A percentile compares a stretch with the other conserved stretches of the same genome.
Conservation (phyloP, 2,113 vertebrate genomes). For the Bucco capensis region DNA sequence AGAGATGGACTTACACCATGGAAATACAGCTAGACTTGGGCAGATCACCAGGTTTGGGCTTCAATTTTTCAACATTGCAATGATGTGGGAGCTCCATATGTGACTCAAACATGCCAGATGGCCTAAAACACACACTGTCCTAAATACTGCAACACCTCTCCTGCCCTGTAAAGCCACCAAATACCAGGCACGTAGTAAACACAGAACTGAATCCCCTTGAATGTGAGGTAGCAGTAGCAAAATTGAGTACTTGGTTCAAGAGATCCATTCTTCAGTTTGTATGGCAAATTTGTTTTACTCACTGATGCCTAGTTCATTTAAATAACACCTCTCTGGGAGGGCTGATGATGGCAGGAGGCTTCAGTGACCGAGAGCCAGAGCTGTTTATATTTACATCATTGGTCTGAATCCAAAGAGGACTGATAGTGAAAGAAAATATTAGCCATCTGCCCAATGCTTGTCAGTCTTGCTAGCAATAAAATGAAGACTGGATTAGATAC, state of each 20-base stretch:
- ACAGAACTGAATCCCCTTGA: not conserved
- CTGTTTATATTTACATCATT: conserved; percentile 46
- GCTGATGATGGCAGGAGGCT: conserved; percentile 18
- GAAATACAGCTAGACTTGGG: not conserved
- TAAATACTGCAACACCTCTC: conserved; percentile 26
- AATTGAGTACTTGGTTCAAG: not conserved
- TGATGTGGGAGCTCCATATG: conserved; percentile 4
- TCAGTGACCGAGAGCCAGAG: conserved; percentile 4
- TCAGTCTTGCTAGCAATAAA: conserved; percentile 15
- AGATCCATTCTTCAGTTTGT: not conserved
- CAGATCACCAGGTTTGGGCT: not conserved
- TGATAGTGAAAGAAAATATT: conserved; percentile 49
- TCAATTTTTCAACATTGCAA: not conserved
- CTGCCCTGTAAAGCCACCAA: not conserved
- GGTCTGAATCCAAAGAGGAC: conserved; percentile 45
- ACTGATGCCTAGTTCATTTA: not conserved
- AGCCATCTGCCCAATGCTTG: conserved; percentile 41
- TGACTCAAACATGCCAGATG: conserved; percentile 27
- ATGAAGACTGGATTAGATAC: not conserved
- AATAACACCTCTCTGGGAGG: not conserved
- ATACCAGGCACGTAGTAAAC: not conserved
- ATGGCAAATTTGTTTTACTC: conserved; percentile 17
- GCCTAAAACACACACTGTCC: conserved; percentile 1
- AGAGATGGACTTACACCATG: not conserved
- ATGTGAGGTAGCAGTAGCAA: not conserved